Evolutionary conservation across 2,113 vertebrate genomes (phyloP).

Genomic region (Aegotheles bennettii): DNA sequence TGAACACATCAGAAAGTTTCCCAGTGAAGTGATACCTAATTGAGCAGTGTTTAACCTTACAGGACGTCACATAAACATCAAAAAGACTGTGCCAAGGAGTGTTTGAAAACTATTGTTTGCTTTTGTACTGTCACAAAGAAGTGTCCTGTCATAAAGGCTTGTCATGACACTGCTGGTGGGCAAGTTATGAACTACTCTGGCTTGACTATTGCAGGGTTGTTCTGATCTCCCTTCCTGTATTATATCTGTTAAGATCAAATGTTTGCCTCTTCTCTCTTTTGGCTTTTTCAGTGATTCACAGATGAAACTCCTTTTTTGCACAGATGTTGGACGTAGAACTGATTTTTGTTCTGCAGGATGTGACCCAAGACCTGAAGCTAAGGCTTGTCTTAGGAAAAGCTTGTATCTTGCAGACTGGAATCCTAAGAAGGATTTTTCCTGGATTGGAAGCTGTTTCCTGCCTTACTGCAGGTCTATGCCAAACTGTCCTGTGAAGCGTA

Average conservation of each 20-base stretch:
- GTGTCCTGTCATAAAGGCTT: not conserved
- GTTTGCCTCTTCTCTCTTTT: not conserved
- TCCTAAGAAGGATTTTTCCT: not conserved
- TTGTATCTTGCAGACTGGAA: not conserved
- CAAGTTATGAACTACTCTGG: no score
- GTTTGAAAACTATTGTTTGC: not conserved
- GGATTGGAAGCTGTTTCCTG: accelerated
- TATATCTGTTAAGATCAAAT: not conserved
- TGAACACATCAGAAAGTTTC: not conserved
- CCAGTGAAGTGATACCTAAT: not conserved
- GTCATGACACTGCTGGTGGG: no score
- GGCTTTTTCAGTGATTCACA: not conserved
- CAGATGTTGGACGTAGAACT: not conserved
- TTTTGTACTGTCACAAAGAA: not conserved
- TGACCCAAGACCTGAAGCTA: not conserved
- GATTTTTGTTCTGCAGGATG: not conserved
- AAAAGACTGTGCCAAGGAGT: not conserved
- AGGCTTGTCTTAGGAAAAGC: not conserved
- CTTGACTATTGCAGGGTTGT: not conserved
- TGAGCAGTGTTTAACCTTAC: not conserved
- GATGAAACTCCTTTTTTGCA: not conserved
- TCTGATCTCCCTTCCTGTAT: not conserved
- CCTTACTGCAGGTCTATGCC: not conserved
- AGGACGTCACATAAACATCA: not conserved
- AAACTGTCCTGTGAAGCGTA: not conserved